Conservation (phyloP, 2,113 vertebrate species). For the Fulica atra region DNA sequence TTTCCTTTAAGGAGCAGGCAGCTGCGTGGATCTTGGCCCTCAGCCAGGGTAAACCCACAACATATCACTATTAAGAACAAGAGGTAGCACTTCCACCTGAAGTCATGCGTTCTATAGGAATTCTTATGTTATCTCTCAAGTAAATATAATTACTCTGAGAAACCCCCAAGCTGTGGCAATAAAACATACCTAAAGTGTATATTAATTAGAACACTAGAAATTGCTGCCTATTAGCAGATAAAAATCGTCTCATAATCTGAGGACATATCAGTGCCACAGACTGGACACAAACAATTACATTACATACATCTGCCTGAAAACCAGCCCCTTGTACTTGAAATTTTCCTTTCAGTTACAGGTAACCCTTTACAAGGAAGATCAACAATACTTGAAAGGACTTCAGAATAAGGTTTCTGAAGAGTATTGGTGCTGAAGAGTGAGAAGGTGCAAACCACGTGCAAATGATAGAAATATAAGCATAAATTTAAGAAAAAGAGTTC, state of each 20-base stretch:
- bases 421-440: neutral
- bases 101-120: neutral
- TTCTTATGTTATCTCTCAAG: neutral
- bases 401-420: neutral
- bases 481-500: neutral
- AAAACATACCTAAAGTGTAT: neutral
- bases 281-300: neutral
- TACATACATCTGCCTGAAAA: neutral
- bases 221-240: neutral
- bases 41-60: too few species aligned
- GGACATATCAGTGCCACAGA: neutral
- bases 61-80: neutral
- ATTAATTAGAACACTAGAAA: neutral
- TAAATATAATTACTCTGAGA: neutral
- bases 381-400: neutral
- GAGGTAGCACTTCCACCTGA: neutral
- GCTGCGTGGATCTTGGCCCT: too few species aligned
- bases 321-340: accelerated
- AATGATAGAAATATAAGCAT: neutral
- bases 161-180: neutral
- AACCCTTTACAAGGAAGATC: neutral
- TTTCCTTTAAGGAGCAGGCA: too few species aligned
- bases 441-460: neutral
- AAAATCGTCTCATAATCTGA: neutral
- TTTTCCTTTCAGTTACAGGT: neutral